These are phyloP conservation scores for Oasisia sp. DNA, from an alignment of 2,888 invertebrate species.

Conservation along the genomic window DNA sequence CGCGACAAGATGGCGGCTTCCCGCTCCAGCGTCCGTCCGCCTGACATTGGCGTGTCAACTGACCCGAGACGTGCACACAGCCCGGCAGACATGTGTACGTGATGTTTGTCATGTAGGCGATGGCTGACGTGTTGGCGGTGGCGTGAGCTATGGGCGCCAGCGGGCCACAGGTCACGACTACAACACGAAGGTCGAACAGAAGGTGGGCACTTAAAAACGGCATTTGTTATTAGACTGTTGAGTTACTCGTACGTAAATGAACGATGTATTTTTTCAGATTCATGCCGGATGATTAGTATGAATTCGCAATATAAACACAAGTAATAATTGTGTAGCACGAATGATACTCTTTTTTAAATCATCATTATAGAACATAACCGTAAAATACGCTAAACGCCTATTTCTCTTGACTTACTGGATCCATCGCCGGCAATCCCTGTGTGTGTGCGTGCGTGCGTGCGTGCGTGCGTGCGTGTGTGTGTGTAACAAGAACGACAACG, in stretches of 20 bases:
- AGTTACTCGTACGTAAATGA: background rate
- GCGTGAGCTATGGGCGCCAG: background rate
- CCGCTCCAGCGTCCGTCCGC: background rate
- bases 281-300: too few relatives aligned
- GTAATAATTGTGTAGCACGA: too few relatives aligned
- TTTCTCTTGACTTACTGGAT: too few relatives aligned
- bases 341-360: too few relatives aligned
- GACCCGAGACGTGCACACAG: background rate
- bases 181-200: background rate
- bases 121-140: background rate
- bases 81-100: constrained; percentile 9
- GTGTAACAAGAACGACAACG: too few relatives aligned
- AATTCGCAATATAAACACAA: too few relatives aligned
- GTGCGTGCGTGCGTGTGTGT: too few relatives aligned
- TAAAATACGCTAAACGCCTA: too few relatives aligned
- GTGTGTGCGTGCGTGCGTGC: too few relatives aligned
- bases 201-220: background rate
- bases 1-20: background rate
- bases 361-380: too few relatives aligned
- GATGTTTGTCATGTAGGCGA: background rate
- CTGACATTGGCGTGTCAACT: background rate
- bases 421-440: too few relatives aligned
- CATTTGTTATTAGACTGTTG: background rate
- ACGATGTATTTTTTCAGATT: too few relatives aligned
- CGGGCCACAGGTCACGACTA: background rate